Base-by-base conservation (phyloP, 2,888 invertebrate genomes). In the Acronicta psi region DNA sequence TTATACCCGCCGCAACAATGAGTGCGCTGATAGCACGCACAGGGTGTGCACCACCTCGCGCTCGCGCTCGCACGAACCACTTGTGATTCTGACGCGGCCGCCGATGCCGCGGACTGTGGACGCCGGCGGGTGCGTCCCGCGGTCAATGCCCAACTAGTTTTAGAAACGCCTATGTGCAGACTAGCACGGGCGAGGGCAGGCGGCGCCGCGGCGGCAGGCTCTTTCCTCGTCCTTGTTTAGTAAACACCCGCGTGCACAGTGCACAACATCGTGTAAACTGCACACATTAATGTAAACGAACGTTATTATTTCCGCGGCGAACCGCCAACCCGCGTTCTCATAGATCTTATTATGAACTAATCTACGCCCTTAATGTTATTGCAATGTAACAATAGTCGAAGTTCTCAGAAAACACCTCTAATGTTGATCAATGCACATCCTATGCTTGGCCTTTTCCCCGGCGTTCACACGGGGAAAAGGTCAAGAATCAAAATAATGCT, bases 1-100 rank as follows among this genome's bases (percentile, higher is more conserved):
- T 84, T 85, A 84, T 86, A 86, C 67, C 58, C 53, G 60, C 57
- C 47, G 53, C 59, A 64, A 81, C 81, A 77, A 77, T 82, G 75
- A 75, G 62, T 79, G 75, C 72, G 68, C 51, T 52, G 47, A 51
- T 40, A 62, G 44, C 54, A 40, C 44, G 18, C 62, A 75, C 75
- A 73, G 77, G 76, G 70, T 76, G 77, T 45, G 56, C 46, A 6
- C 56, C 5, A 11, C 29, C 1, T 10, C 13, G 4, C 13, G n/a
- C n/a, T n/a, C n/a, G n/a, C n/a, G n/a, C n/a, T n/a, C n/a, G n/a
- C n/a, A n/a, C n/a, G n/a, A n/a, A n/a, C n/a, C n/a, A n/a, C n/a
- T n/a, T n/a, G n/a, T n/a, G n/a, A n/a, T n/a, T n/a, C n/a, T n/a
- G n/a, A n/a, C n/a, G n/a, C n/a, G n/a, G n/a, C n/a, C n/a, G n/a